Evolutionary conservation across 37 sponge, comb jelly and placozoan species (phyloP), one percentile per base, ranked within the genome.

Genomic region (Lycopodina hypogea): DNA sequence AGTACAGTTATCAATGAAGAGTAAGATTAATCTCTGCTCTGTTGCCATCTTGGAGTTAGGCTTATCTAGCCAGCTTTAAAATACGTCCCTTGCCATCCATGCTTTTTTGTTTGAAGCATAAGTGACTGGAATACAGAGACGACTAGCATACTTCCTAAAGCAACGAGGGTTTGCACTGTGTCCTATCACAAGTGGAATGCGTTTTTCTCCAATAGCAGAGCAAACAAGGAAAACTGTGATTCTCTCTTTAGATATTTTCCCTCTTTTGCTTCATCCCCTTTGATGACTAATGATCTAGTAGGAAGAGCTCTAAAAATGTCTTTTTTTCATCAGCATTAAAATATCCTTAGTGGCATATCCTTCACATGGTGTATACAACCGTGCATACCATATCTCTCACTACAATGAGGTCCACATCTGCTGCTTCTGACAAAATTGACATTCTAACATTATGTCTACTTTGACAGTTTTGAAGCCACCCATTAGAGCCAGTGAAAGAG

Each of bases 241-340:
- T 53, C 74, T 55, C 37, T 81, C 82, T 32, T 81, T 81, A 39
- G 62, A 40, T 51, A 72, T 39, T 32, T 42, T 79, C 17, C 65
- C 81, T 18, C 12, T 71, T 29, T 24, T 71, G 18, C 36, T 32
- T 9, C 42, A 62, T 26, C 73, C 73, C 75, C 51, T 80, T 70
- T 52, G 11, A 81, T 74, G 17, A 53, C 59, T 33, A 81, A n/a
- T 51, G 82, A 81, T 32, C 42, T 12, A 9, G 36, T 74, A 72
- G 73, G 82, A 39, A 81, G 63, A 74, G 82, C 73, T 17, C 82
- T 17, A 8, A 68, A 60, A 81, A 81, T n/a, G 75, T 59, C 7
- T 74, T 74, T 8, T 73, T 81, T 59, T 81, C 73, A 35, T 81
- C 82, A 8, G 74, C 74, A 39, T 81, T 81, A 40, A 81, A 22